Evolutionary conservation across 2,888 invertebrate species (phyloP).

Genomic region (Empis stercorea): DNA sequence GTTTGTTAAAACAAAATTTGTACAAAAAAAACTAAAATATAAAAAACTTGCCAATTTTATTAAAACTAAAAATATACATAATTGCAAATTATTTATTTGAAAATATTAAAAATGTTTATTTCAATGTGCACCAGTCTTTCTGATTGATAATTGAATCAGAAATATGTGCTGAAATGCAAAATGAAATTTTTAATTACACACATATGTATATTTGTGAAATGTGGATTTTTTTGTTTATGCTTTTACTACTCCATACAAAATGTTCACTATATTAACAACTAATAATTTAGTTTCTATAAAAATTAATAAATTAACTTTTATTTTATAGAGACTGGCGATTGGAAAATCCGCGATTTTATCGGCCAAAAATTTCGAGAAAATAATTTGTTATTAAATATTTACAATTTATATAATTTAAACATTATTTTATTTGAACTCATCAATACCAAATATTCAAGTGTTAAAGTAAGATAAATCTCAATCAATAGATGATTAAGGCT

Average conservation of each 20-base stretch:
- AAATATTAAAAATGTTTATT: background rate
- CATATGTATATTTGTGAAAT: background rate
- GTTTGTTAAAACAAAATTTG: slow-evolving; percentile 25
- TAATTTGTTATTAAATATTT: background rate
- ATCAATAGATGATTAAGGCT: no score
- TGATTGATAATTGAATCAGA: no score
- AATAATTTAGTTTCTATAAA: background rate
- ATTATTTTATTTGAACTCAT: background rate
- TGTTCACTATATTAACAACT: slow-evolving; percentile 8
- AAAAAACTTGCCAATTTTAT: background rate
- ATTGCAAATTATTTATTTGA: background rate
- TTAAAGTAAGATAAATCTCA: background rate
- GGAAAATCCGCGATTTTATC: slow-evolving; percentile 32
- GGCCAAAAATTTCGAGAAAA: slow-evolving; percentile 10
- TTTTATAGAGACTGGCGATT: slow-evolving; percentile 33
- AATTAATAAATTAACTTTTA: background rate
- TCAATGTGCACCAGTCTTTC: background rate
- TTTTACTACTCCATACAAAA: slow-evolving; percentile 4
- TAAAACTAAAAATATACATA: no score
- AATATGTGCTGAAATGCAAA: background rate
- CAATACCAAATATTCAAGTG: background rate
- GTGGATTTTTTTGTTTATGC: background rate
- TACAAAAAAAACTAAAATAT: slow-evolving; percentile 4
- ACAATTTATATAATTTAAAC: background rate
- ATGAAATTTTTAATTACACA: background rate